phyloP scores from a whole-genome alignment of 1,140 invertebrate species.

The Drosophila ambigua region DNA sequence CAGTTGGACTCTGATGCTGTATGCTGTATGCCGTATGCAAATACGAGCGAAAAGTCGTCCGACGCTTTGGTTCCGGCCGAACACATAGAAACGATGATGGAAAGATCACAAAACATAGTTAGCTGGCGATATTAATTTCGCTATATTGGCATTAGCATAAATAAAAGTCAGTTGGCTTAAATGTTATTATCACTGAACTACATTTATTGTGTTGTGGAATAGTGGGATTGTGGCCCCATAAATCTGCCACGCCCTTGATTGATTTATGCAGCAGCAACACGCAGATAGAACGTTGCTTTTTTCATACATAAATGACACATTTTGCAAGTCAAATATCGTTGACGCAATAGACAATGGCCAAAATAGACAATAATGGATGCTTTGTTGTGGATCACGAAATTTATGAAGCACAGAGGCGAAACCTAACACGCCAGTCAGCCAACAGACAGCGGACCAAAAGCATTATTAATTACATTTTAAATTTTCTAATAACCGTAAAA shows the following conservation, averaged over 20 bases:
- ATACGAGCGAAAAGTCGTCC: slow-evolving; percentile 45
- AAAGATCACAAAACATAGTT: slow-evolving; percentile 32
- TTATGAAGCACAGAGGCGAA: slow-evolving; percentile 52
- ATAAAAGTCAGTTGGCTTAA: slow-evolving; percentile 46
- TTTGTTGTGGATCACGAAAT: slow-evolving; percentile 41
- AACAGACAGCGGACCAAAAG: slow-evolving; percentile 33
- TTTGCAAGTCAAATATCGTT: slow-evolving; percentile 62
- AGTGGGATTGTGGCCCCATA: slow-evolving; percentile 37
- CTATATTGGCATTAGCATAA: slow-evolving; percentile 56
- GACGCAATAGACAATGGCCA: slow-evolving; percentile 57
- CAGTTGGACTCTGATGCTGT: slow-evolving; percentile 40
- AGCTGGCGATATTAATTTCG: slow-evolving; percentile 49
- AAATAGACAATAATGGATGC: slow-evolving; percentile 55
- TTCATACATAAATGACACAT: slow-evolving; percentile 55
- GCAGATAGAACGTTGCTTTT: slow-evolving; percentile 30
- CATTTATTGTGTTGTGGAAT: not conserved
- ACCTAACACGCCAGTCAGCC: slow-evolving; percentile 54
- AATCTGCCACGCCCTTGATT: slow-evolving; percentile 58
- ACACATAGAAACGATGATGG: slow-evolving; percentile 40
- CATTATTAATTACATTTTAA: slow-evolving; percentile 78
- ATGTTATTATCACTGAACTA: slow-evolving; percentile 37
- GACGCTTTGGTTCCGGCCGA: slow-evolving; percentile 63
- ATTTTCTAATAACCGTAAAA: slow-evolving; percentile 77
- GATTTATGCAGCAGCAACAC: slow-evolving; percentile 34
- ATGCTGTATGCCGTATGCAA: slow-evolving; percentile 58